Evolutionary conservation across 2,113 vertebrate genomes (phyloP), one percentile per base, ranked within the genome.

Genomic region (Apteryx mantelli): DNA sequence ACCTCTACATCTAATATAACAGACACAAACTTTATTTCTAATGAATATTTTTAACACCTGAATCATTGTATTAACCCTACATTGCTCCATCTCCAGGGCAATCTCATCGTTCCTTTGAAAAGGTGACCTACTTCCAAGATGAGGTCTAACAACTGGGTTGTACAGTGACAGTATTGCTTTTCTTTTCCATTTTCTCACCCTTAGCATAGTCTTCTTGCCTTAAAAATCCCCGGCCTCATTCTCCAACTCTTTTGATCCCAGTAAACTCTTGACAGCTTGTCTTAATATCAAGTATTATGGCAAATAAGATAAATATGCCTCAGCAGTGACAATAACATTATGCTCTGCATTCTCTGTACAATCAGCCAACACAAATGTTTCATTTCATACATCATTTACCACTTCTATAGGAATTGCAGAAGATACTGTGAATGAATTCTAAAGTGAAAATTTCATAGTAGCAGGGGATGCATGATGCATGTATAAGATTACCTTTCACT

Each of bases 361-460:
- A 75, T 89, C 61, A 92, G 63, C 74, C 88, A 87, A 96, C 48
- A 92, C 58, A 85, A 95, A 85, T 77, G 3, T 82, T 94, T 85
- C 40, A 91, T 96, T 96, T 97, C 78, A 93, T 92, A 92, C 53
- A 63, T 85, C 80, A 79, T 95, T 95, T 94, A 76, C 63, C 44
- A 34, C 52, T 91, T 82, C 32, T 58, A 53, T 44, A 79, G 55
- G 53, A 89, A 89, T 28, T 2, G 2, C 34, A 85, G 34, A 93
- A 79, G 56, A 73, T 50, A 58, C 7, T 40, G 24, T 4, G 16
- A 94, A 92, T 65, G 56, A 93, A 64, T 86, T 90, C 55, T 70
- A n/a, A 79, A 92, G 20, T 77, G 58, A 83, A 86, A 90, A 58
- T 70, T 74, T 88, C 7, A 5, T 53, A 88, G 40, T 68, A 71